These are phyloP conservation scores for Ceratotherium simum DNA, from an alignment of 2,113 vertebrate species.

Conservation along the genomic window DNA sequence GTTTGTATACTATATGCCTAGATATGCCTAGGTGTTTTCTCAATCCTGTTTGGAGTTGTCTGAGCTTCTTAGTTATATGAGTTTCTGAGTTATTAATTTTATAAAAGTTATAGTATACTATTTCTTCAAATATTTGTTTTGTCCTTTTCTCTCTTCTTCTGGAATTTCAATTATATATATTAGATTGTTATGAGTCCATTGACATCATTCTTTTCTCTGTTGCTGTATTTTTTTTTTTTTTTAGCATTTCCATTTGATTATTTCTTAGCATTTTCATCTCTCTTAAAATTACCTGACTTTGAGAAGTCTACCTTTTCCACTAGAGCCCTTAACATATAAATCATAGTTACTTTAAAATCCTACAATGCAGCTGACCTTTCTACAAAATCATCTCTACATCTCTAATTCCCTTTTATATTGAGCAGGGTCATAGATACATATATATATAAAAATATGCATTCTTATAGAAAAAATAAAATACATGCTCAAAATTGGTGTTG, in stretches of 20 bases:
- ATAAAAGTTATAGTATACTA: neutral
- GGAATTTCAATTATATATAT: neutral
- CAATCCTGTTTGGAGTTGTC: neutral
- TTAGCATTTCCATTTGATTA: neutral
- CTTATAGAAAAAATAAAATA: constrained; percentile 2
- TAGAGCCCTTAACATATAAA: neutral
- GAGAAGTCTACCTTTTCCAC: neutral
- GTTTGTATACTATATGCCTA: neutral
- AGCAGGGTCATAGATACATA: neutral
- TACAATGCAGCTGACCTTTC: neutral
- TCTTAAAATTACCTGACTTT: constrained; percentile 36
- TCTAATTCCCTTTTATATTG: neutral
- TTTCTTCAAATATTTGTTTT: neutral
- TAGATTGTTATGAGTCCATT: neutral
- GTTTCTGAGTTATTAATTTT: neutral
- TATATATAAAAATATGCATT: neutral
- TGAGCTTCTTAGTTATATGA: neutral
- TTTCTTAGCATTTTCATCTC: neutral
- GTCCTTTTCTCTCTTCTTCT: neutral
- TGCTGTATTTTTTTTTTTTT: neutral
- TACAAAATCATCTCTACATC: neutral
- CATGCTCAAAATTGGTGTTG: neutral
- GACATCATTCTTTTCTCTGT: neutral
- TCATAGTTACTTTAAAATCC: neutral
- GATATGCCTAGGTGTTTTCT: neutral